Evolutionary conservation across 2,888 invertebrate genomes (phyloP), one percentile per base, ranked within the genome.

Genomic region (Cosmia trapezina): DNA sequence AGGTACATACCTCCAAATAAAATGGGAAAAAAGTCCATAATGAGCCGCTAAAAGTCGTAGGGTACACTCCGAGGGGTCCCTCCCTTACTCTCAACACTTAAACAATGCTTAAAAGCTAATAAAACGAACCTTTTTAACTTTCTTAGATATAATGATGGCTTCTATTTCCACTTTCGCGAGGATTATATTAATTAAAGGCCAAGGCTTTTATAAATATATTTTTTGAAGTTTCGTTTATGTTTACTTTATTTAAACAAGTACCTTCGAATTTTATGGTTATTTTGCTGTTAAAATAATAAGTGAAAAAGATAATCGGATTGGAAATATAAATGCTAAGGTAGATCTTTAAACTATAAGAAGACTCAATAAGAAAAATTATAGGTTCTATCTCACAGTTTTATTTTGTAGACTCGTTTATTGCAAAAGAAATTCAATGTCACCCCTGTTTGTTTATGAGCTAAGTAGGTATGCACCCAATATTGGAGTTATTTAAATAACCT

Each of bases 31-130:
- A 93, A 90, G 92, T 93, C 91, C 91, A 93, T 94, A 95, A 95
- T 93, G 94, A 92, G 88, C 89, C 91, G 91, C 92, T 92, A 94
- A 94, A 94, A 94, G 91, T 93, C 91, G 89, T 83, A 89, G 83
- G 87, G 87, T 88, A 87, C 43, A 66, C 66, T 86, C 81, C 78
- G 88, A 91, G 93, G 94, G 94, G 89, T 85, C 86, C 90, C 90
- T 92, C 94, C 94, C 92, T 86, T 85, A 79, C 87, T 91, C 89
- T 90, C 85, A 91, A 93, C 94, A 93, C 94, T 94, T 94, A 94
- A 94, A 95, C 94, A 95, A 93, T 94, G 90, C 94, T 95, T 93
- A 93, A 92, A 90, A 90, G 92, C 92, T 94, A 94, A 94, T 95
- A 94, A 95, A 95, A 91, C 90, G 90, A 92, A 92, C 92, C 91